A percentile compares a stretch with the other conserved stretches of the same genome.
Conservation (phyloP, 2,888 invertebrate species). For the Unio pictorum region DNA sequence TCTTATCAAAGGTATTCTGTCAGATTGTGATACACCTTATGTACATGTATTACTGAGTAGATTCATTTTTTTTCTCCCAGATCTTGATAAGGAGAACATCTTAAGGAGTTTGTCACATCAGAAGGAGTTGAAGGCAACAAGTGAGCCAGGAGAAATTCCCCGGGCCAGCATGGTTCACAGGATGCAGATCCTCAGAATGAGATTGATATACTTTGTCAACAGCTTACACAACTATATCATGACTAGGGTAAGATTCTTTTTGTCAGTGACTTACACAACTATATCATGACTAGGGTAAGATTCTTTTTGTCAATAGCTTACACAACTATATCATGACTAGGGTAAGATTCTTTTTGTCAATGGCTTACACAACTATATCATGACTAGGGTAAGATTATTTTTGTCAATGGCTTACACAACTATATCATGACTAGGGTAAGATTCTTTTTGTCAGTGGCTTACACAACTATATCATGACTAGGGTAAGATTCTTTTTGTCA, state of each 20-base stretch:
- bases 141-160: constrained; percentile 26
- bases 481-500: too few relatives aligned
- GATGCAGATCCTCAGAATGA: constrained; percentile 68
- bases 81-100: constrained; percentile 37
- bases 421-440: too few relatives aligned
- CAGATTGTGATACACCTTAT: neutral
- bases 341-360: constrained; percentile 67
- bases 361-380: constrained; percentile 70
- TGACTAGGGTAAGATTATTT: constrained; percentile 64
- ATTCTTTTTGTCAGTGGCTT: too few relatives aligned
- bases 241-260: constrained; percentile 66
- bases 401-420: constrained; percentile 49
- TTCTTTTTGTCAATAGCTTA: constrained; percentile 61
- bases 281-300: constrained; percentile 70
- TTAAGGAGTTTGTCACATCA: constrained; percentile 18
- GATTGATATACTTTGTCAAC: constrained; percentile 70
- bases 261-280: constrained; percentile 70
- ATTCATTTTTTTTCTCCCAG: constrained; percentile 16
- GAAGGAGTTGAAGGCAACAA: constrained; percentile 10
- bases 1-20: neutral
- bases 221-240: constrained; percentile 71
- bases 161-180: constrained; percentile 56
- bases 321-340: constrained; percentile 71
- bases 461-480: too few relatives aligned
- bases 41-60: neutral